Evolutionary conservation across 2,888 invertebrate species (phyloP).

Genomic region (Cetonia aurata): DNA sequence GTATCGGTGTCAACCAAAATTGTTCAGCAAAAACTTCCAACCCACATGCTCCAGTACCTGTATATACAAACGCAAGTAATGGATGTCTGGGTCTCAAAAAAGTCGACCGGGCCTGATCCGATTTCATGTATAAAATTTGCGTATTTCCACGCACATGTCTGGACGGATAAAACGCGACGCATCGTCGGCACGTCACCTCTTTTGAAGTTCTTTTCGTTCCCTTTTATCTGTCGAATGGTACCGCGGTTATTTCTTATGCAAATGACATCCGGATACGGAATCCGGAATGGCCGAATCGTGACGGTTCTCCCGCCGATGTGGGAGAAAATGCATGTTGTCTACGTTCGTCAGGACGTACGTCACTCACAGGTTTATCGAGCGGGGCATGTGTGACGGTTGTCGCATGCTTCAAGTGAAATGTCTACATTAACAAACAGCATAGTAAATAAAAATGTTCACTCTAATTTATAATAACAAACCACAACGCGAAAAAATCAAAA

Average conservation of each 20-base stretch:
- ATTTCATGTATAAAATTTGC: conserved; percentile 44
- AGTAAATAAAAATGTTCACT: too few species aligned
- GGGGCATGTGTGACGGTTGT: neutral
- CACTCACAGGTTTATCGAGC: conserved; percentile 18
- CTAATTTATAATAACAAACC: too few species aligned
- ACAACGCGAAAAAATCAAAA: too few species aligned
- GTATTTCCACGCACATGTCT: conserved; percentile 41
- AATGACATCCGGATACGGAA: conserved; percentile 56
- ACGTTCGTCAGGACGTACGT: conserved; percentile 16
- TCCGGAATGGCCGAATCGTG: conserved; percentile 54
- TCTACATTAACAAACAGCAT: too few species aligned
- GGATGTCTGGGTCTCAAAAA: conserved; percentile 7
- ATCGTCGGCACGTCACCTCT: conserved; percentile 33
- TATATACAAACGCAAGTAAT: conserved; percentile 1
- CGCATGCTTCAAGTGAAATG: neutral
- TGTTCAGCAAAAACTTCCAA: conserved; percentile 17
- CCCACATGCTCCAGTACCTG: conserved; percentile 8
- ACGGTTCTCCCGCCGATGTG: conserved; percentile 41
- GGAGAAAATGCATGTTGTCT: conserved; percentile 33
- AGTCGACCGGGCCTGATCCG: conserved; percentile 36
- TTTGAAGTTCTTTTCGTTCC: conserved; percentile 29
- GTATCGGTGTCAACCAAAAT: conserved; percentile 10
- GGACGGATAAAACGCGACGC: conserved; percentile 31
- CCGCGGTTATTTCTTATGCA: conserved; percentile 55
- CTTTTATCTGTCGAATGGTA: conserved; percentile 34